These are phyloP conservation scores for Rhynchomys soricoides DNA, from an alignment of 2,113 vertebrate genomes.

Conservation along the genomic window DNA sequence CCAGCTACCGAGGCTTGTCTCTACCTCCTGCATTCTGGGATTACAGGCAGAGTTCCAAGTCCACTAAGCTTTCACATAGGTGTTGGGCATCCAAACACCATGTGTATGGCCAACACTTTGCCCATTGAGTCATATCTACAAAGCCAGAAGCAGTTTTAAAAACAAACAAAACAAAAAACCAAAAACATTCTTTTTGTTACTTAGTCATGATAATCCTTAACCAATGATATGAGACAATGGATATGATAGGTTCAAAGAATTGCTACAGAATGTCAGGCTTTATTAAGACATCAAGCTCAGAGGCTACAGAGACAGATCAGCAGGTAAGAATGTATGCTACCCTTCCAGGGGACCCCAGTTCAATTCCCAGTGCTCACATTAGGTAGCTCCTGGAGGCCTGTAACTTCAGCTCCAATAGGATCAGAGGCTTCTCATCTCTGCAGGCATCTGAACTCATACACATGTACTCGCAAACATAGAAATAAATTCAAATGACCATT, in stretches of 20 bases:
- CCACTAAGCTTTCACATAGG: not conserved
- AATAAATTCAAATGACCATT: not conserved
- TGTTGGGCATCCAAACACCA: not conserved
- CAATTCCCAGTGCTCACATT: not conserved
- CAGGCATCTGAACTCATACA: no score
- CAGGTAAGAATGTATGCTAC: not conserved
- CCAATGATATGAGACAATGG: conserved; percentile 57
- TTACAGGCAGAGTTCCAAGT: not conserved
- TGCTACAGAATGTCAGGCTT: conserved; percentile 38
- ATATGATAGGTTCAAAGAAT: conserved; percentile 46
- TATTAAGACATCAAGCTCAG: not conserved
- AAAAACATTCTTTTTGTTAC: conserved; percentile 13
- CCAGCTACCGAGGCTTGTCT: not conserved
- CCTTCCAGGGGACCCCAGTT: not conserved
- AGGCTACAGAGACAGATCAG: not conserved
- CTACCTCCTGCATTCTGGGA: not conserved
- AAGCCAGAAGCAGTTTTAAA: not conserved
- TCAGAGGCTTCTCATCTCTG: not conserved
- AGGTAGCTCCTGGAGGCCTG: not conserved
- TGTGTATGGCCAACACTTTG: not conserved
- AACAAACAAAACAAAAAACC: no score
- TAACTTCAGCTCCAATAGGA: not conserved
- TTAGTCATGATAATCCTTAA: conserved; percentile 42
- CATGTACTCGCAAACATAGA: not conserved
- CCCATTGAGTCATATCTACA: not conserved